phyloP scores from a whole-genome alignment of 2,113 vertebrate species.

The Orcinus orca region DNA sequence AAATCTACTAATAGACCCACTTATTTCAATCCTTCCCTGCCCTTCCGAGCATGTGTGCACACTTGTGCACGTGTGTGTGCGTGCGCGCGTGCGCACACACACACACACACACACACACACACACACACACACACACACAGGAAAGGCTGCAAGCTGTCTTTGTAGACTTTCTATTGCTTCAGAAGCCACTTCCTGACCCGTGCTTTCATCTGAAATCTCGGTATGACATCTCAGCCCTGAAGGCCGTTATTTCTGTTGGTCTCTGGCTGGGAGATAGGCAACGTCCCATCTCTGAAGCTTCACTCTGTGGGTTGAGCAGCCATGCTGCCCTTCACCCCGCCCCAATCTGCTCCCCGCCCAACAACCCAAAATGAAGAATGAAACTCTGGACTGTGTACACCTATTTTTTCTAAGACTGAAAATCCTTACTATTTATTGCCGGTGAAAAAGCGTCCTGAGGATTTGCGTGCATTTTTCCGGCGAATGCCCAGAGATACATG shows the following conservation, averaged over 20 bases:
- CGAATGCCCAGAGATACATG: neutral
- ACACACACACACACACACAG: neutral
- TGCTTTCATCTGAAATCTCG: constrained; percentile 72
- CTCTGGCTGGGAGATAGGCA: constrained; percentile 63
- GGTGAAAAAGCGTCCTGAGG: neutral
- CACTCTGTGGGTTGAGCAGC: neutral
- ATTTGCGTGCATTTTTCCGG: neutral
- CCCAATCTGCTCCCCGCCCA: neutral
- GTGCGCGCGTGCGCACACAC: no score
- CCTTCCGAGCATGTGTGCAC: neutral
- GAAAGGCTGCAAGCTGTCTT: constrained; percentile 63
- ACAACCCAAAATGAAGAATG: neutral
- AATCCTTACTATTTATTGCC: neutral
- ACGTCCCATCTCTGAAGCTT: neutral
- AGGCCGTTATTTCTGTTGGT: constrained; percentile 72
- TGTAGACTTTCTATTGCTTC: constrained; percentile 62
- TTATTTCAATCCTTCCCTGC: neutral
- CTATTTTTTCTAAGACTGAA: neutral
- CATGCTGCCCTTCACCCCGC: neutral
- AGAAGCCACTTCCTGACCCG: constrained; percentile 68
- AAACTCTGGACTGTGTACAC: neutral
- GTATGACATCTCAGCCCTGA: constrained; percentile 54
- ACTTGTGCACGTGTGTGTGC: neutral
- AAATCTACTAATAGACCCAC: neutral
- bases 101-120: no score